Evolutionary conservation across 2,797 vertebrate species (phyloP).

Genomic region (Pagetopsis macropterus): DNA sequence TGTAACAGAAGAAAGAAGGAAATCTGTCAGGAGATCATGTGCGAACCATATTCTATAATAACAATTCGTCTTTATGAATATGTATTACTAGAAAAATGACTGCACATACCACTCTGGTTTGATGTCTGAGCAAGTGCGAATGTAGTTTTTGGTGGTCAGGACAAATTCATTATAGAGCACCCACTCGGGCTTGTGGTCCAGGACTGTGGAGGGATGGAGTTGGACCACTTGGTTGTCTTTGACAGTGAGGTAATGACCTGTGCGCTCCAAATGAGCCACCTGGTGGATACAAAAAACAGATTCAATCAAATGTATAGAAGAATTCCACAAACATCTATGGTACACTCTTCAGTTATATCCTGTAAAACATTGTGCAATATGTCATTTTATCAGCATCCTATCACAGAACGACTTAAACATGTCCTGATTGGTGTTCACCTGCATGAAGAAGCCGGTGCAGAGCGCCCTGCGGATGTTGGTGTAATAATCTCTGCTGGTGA

Average conservation of each 20-base stretch:
- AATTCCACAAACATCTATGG: neutral
- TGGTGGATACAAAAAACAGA: slow-evolving; percentile 51
- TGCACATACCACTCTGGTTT: slow-evolving; percentile 91
- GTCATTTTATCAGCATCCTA: neutral
- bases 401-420: neutral
- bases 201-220: slow-evolving; percentile 93
- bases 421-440: slow-evolving; percentile 78
- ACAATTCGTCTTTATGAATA: neutral
- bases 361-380: slow-evolving; percentile 65
- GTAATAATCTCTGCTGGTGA: slow-evolving; percentile 98
- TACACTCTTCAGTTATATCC: slow-evolving; percentile 69
- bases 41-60: neutral
- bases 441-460: slow-evolving; percentile 99
- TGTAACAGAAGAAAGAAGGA: slow-evolving; percentile 65
- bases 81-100: neutral
- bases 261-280: slow-evolving; percentile 94
- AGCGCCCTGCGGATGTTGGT: slow-evolving; percentile 98
- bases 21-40: neutral
- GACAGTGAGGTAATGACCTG: slow-evolving; percentile 94
- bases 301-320: neutral
- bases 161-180: slow-evolving; percentile 96
- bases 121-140: slow-evolving; percentile 95
- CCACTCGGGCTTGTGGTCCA: slow-evolving; percentile 96
- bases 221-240: slow-evolving; percentile 97
- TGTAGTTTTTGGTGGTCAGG: slow-evolving; percentile 95